Evolutionary conservation across 2,797 vertebrate species (phyloP), one percentile per base, ranked within the genome.

Genomic region (Momotus momota): DNA sequence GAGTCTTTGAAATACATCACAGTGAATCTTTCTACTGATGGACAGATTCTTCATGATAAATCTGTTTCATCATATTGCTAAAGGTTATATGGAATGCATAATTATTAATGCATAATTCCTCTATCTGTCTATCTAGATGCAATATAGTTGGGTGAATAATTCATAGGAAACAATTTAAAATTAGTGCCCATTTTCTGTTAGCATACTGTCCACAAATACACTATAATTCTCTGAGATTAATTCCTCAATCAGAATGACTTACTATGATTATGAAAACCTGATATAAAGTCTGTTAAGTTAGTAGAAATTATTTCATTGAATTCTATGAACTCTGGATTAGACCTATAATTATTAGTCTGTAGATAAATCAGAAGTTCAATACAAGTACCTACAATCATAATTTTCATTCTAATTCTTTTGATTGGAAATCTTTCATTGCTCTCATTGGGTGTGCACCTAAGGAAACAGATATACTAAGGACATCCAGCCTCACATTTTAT

Each of bases 81-180:
- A n/a, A 40, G 87, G 54, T 81, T 78, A 83, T 58, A 73, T 29
- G 55, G 51, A 83, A 86, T 40, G 31, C 2, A 13, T 69, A 73
- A 91, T 89, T 69, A 87, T 86, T 91, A 87, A 82, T 52, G 66
- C 41, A 11, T 74, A 91, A 89, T 89, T 93, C 49, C 33, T 3
- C 0, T 86, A 48, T 92, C 66, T 81, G 31, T 61, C 86, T 80
- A 87, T 87, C 64, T 83, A 86, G 55, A 75, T 35, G 31, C 22
- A 83, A 83, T 66, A 78, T 79, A 94, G 91, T 85, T 94, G 26
- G 40, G 20, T 95, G 81, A 96, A 93, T 95, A 92, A 93, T 92
- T 93, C 75, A 92, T 78, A 65, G 15, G 5, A 90, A 90, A 86
- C 17, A 54, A 45, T 85, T 85, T 78, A 61, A 91, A 89, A 82